These are phyloP conservation scores for Psilopogon haemacephalus DNA, from an alignment of 2,113 vertebrate species.

Conservation along the genomic window DNA sequence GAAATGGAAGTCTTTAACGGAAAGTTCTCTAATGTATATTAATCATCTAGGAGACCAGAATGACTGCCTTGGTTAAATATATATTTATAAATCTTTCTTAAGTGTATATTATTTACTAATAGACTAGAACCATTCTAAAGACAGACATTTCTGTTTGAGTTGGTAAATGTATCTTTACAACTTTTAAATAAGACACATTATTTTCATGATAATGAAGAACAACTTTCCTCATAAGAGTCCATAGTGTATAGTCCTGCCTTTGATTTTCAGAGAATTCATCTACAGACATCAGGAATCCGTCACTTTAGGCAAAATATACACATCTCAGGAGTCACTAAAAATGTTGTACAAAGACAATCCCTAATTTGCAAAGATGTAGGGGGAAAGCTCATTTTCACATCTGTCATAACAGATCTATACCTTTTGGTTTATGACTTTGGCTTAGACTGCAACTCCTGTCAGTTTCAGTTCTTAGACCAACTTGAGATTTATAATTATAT, in stretches of 20 bases:
- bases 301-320: background rate
- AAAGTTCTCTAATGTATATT: slow-evolving; percentile 60
- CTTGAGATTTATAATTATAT: background rate
- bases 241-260: background rate
- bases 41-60: slow-evolving; percentile 64
- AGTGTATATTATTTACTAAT: slow-evolving; percentile 66
- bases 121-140: slow-evolving; percentile 37
- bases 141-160: slow-evolving; percentile 31
- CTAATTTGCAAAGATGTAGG: background rate
- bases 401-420: background rate
- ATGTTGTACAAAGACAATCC: background rate
- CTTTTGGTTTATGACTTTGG: background rate
- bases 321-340: background rate
- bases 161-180: slow-evolving; percentile 57
- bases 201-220: background rate
- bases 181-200: slow-evolving; percentile 52
- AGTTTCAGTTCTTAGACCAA: background rate
- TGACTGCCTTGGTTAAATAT: slow-evolving; percentile 60
- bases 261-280: background rate
- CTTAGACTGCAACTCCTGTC: background rate
- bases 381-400: background rate
- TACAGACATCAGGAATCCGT: background rate
- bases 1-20: slow-evolving; percentile 50
- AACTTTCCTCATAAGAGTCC: background rate
- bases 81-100: slow-evolving; percentile 70